phyloP scores from a whole-genome alignment of 2,113 vertebrate genomes.

The Anthoscopus minutus region DNA sequence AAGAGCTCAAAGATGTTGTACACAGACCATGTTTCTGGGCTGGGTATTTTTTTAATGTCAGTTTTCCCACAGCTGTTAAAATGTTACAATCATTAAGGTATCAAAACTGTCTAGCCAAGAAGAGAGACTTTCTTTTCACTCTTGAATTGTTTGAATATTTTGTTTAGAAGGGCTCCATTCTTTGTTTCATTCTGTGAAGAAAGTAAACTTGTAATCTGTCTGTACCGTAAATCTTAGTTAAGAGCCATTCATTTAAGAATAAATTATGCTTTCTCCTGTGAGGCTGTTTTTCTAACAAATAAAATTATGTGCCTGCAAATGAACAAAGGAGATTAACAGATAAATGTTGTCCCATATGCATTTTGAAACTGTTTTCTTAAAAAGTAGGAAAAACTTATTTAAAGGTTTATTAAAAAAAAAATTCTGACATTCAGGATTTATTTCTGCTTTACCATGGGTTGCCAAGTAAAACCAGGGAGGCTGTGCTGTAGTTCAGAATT shows the following conservation, averaged over 20 bases:
- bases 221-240: constrained; percentile 40
- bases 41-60: constrained; percentile 71
- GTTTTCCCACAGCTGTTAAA: constrained; percentile 73
- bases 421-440: not conserved
- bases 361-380: not conserved
- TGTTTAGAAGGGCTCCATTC: constrained; percentile 22
- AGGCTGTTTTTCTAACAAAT: constrained; percentile 39
- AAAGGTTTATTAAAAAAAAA: not conserved
- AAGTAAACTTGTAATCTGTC: constrained; percentile 46
- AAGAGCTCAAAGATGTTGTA: constrained; percentile 69
- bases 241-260: constrained; percentile 19
- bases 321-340: not conserved
- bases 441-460: not conserved
- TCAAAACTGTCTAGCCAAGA: constrained; percentile 63
- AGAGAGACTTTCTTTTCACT: constrained; percentile 45
- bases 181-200: constrained; percentile 18
- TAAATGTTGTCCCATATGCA: not conserved
- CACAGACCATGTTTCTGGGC: constrained; percentile 64
- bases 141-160: constrained; percentile 43
- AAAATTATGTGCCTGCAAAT: not conserved
- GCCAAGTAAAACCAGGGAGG: not conserved
- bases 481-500: not conserved
- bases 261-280: constrained; percentile 15
- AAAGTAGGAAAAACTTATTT: not conserved
- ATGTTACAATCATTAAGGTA: constrained; percentile 69